These are phyloP conservation scores for Sminthurides bifidus DNA, from an alignment of 1,140 invertebrate genomes.

Conservation along the genomic window DNA sequence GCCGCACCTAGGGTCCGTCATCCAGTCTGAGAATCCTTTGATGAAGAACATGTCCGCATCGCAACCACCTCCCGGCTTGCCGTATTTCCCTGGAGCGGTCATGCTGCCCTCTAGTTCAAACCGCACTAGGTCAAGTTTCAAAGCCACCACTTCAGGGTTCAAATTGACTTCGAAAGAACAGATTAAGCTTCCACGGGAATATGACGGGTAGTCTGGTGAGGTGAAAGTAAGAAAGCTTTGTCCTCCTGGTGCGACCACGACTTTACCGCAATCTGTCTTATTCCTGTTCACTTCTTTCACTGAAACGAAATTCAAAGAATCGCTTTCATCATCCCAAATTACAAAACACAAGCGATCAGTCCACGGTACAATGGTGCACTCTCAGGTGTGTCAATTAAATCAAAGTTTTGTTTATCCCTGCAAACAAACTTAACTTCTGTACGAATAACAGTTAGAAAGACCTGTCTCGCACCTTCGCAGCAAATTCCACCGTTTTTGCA, in stretches of 20 bases:
- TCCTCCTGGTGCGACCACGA: not conserved
- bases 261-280: slow-evolving; percentile 5
- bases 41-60: slow-evolving; percentile 27
- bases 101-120: slow-evolving; percentile 13
- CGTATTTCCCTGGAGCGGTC: not conserved
- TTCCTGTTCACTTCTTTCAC: no score
- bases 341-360: not conserved
- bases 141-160: slow-evolving; percentile 7
- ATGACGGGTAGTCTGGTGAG: slow-evolving; percentile 19
- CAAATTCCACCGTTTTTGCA: slow-evolving; percentile 12
- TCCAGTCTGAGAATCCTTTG: slow-evolving; percentile 24
- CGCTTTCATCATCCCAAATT: not conserved
- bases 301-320: not conserved
- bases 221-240: slow-evolving; percentile 12
- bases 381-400: no score
- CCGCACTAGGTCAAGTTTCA: slow-evolving; percentile 17
- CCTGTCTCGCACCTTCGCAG: slow-evolving; percentile 13
- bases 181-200: slow-evolving; percentile 14
- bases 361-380: not conserved
- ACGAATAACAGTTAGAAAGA: not conserved
- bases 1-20: slow-evolving; percentile 20
- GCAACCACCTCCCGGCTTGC: slow-evolving; percentile 5
- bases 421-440: not conserved
- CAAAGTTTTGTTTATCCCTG: not conserved
- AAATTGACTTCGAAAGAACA: slow-evolving; percentile 18